Evolutionary conservation across 2,797 vertebrate species (phyloP), one percentile per base, ranked within the genome.

Genomic region (Galaxias olidus): DNA sequence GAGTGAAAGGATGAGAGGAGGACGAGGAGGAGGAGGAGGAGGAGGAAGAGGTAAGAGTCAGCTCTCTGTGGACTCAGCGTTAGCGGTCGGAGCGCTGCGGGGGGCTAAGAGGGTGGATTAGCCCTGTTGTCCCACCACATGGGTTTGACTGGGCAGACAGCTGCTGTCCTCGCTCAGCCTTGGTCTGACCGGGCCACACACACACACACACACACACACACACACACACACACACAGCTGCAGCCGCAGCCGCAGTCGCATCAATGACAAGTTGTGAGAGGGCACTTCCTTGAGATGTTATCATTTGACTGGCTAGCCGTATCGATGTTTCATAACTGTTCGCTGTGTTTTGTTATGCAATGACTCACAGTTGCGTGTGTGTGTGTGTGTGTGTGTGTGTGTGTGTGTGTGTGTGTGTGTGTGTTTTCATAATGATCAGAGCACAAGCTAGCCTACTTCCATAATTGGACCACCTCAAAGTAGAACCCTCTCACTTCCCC

Each of bases 401-500:
- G 4, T n/a, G 8, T 1, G 10, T 59, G 12, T 40, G 4, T 51
- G 46, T 68, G 49, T 58, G 15, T 50, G 62, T 58, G 42, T 61
- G 52, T 56, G 57, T 51, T 55, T 9, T 59, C 30, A 17, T 51
- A 13, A 49, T 14, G 48, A 12, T n/a, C 14, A 8, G 42, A 15
- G 43, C 7, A 12, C 43, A 15, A n/a, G 42, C 63, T 77, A 66
- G 63, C 75, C 65, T 43, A 53, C 20, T 74, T 78, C 53, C 4
- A 46, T 30, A 71, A 78, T 60, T 63, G 42, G 66, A 79, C 65
- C 53, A 52, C 54, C 69, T 45, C 8, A 17, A n/a, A 58, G 9
- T 18, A 18, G 56, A 58, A 12, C n/a, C 43, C 40, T 10, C n/a
- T 56, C 17, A 17, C 43, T 10, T 1, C 15, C 12, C 55, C 13